phyloP scores from a whole-genome alignment of 2,888 invertebrate genomes.

The Holacanthella duospinosa region DNA sequence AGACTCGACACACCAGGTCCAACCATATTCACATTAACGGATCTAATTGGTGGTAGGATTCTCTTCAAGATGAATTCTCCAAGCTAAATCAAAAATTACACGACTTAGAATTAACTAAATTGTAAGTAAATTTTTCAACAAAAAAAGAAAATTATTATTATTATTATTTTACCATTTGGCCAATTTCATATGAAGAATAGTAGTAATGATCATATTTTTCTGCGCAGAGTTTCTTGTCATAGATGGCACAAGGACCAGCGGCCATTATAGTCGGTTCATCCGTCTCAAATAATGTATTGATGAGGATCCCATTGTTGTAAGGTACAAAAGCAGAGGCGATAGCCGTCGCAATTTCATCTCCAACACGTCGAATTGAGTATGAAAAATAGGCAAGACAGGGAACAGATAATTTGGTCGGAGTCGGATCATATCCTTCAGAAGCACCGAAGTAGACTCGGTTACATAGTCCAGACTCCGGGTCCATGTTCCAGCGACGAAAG shows the following conservation, averaged over 20 bases:
- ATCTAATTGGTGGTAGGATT: not conserved
- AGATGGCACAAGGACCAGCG: conserved; percentile 55
- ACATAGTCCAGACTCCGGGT: conserved; percentile 23
- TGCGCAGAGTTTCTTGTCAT: conserved; percentile 52
- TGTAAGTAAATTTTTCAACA: not conserved
- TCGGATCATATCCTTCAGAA: too few species aligned
- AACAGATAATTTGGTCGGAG: conserved; percentile 18
- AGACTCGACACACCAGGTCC: conserved; percentile 1
- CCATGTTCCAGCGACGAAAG: conserved; percentile 27
- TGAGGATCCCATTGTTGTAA: conserved; percentile 53
- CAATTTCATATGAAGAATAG: conserved; percentile 54
- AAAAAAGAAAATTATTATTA: not conserved
- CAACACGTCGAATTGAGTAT: conserved; percentile 22
- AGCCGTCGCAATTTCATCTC: conserved; percentile 27
- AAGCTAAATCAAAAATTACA: not conserved
- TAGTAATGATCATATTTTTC: conserved; percentile 47
- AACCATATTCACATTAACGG: not conserved
- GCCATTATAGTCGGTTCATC: conserved; percentile 56
- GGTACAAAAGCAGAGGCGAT: conserved; percentile 12
- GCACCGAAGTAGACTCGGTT: conserved; percentile 25
- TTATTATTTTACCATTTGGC: conserved; percentile 46
- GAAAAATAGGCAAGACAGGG: conserved; percentile 31
- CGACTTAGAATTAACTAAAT: not conserved
- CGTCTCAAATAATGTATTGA: conserved; percentile 52
- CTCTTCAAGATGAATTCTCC: not conserved